Base-by-base conservation (phyloP, 1,140 invertebrate species). In the Piezodorus guildinii region DNA sequence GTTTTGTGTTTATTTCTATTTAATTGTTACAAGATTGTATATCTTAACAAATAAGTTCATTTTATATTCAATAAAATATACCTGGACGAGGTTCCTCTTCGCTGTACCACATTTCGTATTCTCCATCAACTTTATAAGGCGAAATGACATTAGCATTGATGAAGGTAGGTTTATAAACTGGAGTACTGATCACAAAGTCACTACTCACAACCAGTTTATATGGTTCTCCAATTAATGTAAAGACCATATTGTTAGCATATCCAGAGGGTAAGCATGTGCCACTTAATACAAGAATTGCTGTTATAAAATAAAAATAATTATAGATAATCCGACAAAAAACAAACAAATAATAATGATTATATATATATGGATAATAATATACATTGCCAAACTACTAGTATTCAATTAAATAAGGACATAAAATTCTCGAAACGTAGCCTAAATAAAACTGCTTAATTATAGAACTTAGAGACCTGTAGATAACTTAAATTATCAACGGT, bases 201-300 rank as follows among this genome's bases (percentile, higher is more conserved):
- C 59, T 23, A n/a, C 21, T 62, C 4, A 62, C 60, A 2, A 56
- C 46, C 6, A 67, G 54, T 39, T 62, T 62, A 30, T 51, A 63
- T 17, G 66, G 63, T 19, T 43, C 23, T 9, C 66, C 66, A 45
- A 59, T 56, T 60, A 67, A 49, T 16, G 12, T 45, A 17, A 65
- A 63, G 17, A 65, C 66, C 15, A 65, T 45, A 30, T 67, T 67
- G 10, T 51, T 21, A 30, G 45, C 63, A 44, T 62, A 67, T 45
- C 60, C 62, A 19, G 45, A 45, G 59, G 66, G 63, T 15, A 62
- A 43, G 46, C 51, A 51, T 6, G 63, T 30, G 14, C 66, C 66
- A 60, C 66, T 65, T 1, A 67, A 17, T 3, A 67, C 21, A 9
- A 67, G 52, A 8, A 34, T 62, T 3, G 63, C 66, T 64, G 19